phyloP scores from a whole-genome alignment of 1,140 invertebrate species.

The Papilio dardanus region DNA sequence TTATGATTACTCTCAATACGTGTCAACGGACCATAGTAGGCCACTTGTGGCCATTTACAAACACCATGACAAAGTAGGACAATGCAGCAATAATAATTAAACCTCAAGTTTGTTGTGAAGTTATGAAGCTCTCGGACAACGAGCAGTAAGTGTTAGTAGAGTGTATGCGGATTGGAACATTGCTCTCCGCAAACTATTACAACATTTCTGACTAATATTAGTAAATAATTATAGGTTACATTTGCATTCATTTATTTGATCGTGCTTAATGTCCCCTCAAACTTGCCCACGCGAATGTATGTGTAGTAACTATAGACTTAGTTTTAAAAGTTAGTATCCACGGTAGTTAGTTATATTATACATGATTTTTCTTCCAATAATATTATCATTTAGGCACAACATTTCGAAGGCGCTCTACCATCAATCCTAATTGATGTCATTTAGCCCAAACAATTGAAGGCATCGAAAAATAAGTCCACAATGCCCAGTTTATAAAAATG shows the following conservation, averaged over 20 bases:
- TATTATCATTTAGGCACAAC: no score
- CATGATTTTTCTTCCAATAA: no score
- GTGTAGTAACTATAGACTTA: background rate
- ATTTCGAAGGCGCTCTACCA: no score
- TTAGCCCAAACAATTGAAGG: background rate
- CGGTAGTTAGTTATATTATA: no score
- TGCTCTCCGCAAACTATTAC: background rate
- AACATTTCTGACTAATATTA: background rate
- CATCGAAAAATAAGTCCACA: background rate
- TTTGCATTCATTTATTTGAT: background rate
- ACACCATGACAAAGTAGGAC: background rate
- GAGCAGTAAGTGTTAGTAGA: conserved; percentile 5
- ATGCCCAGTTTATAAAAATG: background rate
- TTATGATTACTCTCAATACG: background rate
- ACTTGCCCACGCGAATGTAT: background rate
- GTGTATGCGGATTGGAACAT: background rate
- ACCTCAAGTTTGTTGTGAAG: no score
- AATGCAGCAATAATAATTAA: no score
- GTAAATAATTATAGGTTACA: no score
- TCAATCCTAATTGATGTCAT: no score
- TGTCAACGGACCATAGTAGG: background rate
- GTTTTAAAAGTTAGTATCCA: background rate
- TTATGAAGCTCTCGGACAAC: no score
- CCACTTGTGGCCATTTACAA: background rate
- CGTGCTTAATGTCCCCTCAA: background rate